Conservation (phyloP, 2,113 vertebrate genomes). For the Reinhardtius hippoglossoides region DNA sequence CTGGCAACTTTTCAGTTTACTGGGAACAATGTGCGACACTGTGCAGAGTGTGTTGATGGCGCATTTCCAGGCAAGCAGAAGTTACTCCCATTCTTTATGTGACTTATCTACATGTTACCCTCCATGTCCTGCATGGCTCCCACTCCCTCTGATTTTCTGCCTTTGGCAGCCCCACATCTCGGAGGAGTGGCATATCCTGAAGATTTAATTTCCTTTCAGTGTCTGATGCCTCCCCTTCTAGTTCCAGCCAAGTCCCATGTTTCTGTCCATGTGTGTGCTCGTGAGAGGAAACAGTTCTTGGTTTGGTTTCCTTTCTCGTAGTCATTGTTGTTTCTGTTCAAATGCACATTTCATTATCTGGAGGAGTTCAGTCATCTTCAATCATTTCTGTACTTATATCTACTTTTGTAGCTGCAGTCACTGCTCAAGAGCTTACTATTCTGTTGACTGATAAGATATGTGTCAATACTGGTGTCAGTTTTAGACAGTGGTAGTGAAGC, state of each 20-base stretch:
- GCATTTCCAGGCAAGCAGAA: conserved; percentile 34
- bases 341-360: neutral
- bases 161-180: conserved; percentile 30
- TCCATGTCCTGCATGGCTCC: conserved; percentile 14
- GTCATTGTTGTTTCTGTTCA: neutral
- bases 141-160: conserved; percentile 29
- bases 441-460: neutral
- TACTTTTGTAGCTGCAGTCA: neutral
- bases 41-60: conserved; percentile 43
- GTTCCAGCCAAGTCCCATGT: conserved; percentile 13
- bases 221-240: conserved; percentile 31
- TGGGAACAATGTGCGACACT: conserved; percentile 36
- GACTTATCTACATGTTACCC: conserved; percentile 24
- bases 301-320: neutral
- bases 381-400: neutral
- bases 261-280: conserved; percentile 13
- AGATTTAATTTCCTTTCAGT: conserved; percentile 39
- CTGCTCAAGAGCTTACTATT: neutral
- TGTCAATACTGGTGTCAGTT: neutral
- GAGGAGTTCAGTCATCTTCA: neutral
- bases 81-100: conserved; percentile 33
- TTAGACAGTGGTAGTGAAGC: neutral
- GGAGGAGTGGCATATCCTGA: conserved; percentile 36
- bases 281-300: neutral
- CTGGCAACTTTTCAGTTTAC: conserved; percentile 42